These are phyloP conservation scores for Coptotermes formosanus DNA, from an alignment of 1,140 invertebrate genomes.

Conservation along the genomic window DNA sequence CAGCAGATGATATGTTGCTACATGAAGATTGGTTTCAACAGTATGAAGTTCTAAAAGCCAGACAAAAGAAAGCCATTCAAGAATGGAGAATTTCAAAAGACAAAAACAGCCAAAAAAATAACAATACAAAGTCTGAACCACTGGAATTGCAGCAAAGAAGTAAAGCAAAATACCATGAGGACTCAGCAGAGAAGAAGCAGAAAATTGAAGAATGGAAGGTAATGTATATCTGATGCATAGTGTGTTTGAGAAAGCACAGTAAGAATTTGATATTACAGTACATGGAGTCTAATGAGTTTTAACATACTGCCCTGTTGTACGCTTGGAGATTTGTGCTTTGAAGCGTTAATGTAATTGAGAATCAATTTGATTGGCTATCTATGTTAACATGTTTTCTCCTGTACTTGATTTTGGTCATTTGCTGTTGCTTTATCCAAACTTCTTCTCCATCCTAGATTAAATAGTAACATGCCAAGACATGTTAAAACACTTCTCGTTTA, in stretches of 20 bases:
- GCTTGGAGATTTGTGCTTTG: no score
- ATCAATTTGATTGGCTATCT: no score
- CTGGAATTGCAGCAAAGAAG: background rate
- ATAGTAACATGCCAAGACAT: no score
- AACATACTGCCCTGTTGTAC: background rate
- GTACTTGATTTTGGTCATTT: no score
- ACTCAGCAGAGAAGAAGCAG: constrained; percentile 17
- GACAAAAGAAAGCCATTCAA: constrained; percentile 25
- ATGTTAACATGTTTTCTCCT: no score
- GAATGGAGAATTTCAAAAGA: background rate
- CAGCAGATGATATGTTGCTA: background rate
- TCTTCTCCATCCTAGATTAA: no score
- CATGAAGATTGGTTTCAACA: constrained; percentile 14
- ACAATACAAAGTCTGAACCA: background rate
- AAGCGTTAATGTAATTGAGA: no score
- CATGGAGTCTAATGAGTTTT: background rate
- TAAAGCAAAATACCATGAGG: background rate
- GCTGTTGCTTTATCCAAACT: no score
- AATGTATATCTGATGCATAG: background rate
- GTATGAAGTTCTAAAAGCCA: constrained; percentile 17
- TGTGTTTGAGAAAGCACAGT: background rate
- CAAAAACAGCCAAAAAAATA: background rate
- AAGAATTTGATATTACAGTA: background rate
- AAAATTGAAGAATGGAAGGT: constrained; percentile 22
- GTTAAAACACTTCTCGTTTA: no score